A percentile compares a stretch with the other conserved stretches of the same genome.
Evolutionary conservation across 92 coral and sea anemone species (phyloP).

Genomic region (Nematostella vectensis): DNA sequence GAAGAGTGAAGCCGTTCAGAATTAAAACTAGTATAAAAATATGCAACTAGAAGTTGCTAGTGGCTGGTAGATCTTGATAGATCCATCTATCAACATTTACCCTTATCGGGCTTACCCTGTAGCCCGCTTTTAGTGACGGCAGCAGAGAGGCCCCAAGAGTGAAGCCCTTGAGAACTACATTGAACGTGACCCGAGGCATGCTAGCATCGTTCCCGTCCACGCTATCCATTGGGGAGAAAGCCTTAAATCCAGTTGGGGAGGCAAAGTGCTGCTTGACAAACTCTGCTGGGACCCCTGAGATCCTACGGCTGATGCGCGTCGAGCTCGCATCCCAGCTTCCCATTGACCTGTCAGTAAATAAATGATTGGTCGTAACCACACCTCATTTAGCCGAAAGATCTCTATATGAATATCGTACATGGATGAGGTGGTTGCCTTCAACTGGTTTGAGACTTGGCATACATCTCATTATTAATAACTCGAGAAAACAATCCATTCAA

Average conservation of each 20-base stretch:
- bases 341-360: constrained; percentile 44
- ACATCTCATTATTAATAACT: too few species aligned
- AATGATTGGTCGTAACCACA: background rate
- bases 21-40: too few species aligned
- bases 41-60: too few species aligned
- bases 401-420: too few species aligned
- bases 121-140: constrained; percentile 88
- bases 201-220: constrained; percentile 39
- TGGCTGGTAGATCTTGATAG: too few species aligned
- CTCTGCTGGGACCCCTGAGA: constrained; percentile 62
- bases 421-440: too few species aligned
- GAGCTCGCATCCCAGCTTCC: constrained; percentile 52
- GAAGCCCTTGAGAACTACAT: constrained; percentile 74
- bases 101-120: constrained; percentile 76
- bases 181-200: constrained; percentile 47
- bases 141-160: constrained; percentile 84
- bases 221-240: constrained; percentile 47
- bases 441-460: too few species aligned
- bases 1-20: too few species aligned
- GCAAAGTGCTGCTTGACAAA: constrained; percentile 46
- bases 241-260: constrained; percentile 52
- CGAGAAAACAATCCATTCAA: too few species aligned
- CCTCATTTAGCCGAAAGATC: too few species aligned
- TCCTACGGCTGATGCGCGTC: constrained; percentile 34
- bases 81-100: too few species aligned